Base-by-base conservation (phyloP, 2,113 vertebrate genomes). In the Osmerus mordax region DNA sequence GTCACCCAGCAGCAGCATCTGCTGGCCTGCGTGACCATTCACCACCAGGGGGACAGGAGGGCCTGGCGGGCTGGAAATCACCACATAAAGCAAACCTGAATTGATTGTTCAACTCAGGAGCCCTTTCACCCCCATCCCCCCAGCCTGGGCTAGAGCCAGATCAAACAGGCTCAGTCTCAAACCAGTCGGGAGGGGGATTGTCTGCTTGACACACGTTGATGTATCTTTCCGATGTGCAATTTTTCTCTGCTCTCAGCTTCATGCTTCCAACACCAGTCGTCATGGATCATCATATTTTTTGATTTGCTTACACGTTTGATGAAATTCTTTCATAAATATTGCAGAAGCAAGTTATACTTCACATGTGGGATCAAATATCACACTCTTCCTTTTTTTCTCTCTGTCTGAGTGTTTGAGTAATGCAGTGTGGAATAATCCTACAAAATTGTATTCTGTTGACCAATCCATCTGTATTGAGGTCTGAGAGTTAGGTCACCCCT, bases 161-260 rank as follows among this genome's bases (percentile, higher is more conserved):
- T 21, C 18, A 21, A 65, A 21, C 32, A n/a, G 64, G 64, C n/a
- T 19, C 41, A 11, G 14, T 51, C 47, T 75, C 67, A 23, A 32
- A 75, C 5, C 61, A 79, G 84, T 83, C 64, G 41, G 25, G 63
- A 74, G 67, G 32, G 65, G 58, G 79, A 84, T 87, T 86, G 77
- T 71, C 9, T 21, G 65, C 65, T 71, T 67, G 55, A 19, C 15
- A 52, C 41, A 47, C 7, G 41, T 6, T 76, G 62, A 59, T 41
- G 52, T n/a, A 19, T 56, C 55, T 65, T 52, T 9, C 54, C 15
- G 5, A 47, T 47, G 41, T 47, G 41, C 41, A 47, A 7, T 7
- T 47, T 28, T 63, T 11, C 25, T 64, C 60, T 14, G 3, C 25
- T 4, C 60, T 28, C 21, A 18, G 58, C 58, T 29, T 6, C 59